Base-by-base conservation (phyloP, 2,113 vertebrate genomes). In the Tapirus terrestris region DNA sequence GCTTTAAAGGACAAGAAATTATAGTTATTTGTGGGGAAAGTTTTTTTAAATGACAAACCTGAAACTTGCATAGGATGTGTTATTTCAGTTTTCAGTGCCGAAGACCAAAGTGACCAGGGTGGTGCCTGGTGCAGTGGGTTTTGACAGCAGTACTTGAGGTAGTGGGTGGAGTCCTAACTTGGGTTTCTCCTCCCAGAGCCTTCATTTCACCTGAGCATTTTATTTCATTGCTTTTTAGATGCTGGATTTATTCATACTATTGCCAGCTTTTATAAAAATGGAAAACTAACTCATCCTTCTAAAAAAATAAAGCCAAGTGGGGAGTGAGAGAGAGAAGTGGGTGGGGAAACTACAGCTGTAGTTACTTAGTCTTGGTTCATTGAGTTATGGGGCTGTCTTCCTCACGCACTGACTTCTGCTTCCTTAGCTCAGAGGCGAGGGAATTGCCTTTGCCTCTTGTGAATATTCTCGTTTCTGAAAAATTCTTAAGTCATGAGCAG, bases 211-310 rank as follows among this genome's bases (percentile, higher is more conserved):
- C 13, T 13, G 76, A 61, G 48, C 29, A 4, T 88, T 83, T 88
- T 91, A 73, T 48, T 75, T 43, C 43, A 65, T 63, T 67, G 89
- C 67, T 87, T 73, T 76, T 25, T n/a, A 45, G 58, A n/a, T 84
- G 58, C n/a, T 65, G 12, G 43, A 9, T 95, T 61, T 76, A 84
- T 29, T 88, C 51, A 13, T 70, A 53, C 25, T 20, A 17, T 31
- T 67, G 6, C 11, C 36, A 86, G 70, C 85, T 92, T 83, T 80
- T 96, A 3, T 93, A 72, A 68, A 87, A 86, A 79, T 56, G 20
- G 63, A 48, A 68, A 51, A 29, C 72, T 33, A 29, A 20, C 48
- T 67, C 17, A n/a, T 79, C 23, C 51, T 88, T 95, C 76, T 33
- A 86, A 23, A 61, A 43, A 73, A 94, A 23, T 3, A 16, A 75